Base-by-base conservation (phyloP, 2,888 invertebrate genomes). In the Phymatocera aterrima region DNA sequence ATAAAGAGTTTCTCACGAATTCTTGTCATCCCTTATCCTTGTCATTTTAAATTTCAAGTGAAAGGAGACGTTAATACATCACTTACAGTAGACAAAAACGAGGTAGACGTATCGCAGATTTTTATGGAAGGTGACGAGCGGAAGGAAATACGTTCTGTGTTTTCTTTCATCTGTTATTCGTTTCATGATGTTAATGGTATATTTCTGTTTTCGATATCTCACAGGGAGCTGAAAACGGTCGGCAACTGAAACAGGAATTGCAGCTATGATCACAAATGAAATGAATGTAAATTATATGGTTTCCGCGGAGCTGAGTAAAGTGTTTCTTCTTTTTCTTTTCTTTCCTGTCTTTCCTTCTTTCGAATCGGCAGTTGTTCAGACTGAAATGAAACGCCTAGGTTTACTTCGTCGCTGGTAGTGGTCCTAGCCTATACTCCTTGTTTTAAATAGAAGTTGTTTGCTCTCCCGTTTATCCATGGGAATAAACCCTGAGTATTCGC, bases 391-490 rank as follows among this genome's bases (percentile, higher is more conserved):
- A 46, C 46, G 43, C 46, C 68, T 43, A 48, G 46, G 68, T 2
- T 68, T 46, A 43, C n/a, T 31, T 24, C 46, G 24, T 46, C 40
- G 28, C 68, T 68, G 24, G 68, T 43, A 5, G 5, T 21, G 28
- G 21, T 68, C 46, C 28, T 24, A 51, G 72, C 51, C 34, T 31
- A 72, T 28, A 54, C 51, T 72, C 51, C 21, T 72, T 72, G 51
- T 72, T 72, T 34, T n/a, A 51, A 54, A 51, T 12, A 54, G 37
- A 54, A 72, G 72, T 72, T 51, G 34, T 72, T 72, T 54, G 72
- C 54, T 72, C 6, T 34, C 34, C 54, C 54, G 6, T 37, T 51
- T 24, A 54, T 54, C 54, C 51, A 18, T 51, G 21, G 18, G 18
- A 51, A 34, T 51, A 34, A 51, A 68, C 43, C 28, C 28, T 68